Evolutionary conservation across 1,140 invertebrate genomes (phyloP).

Genomic region (Asobara japonica): DNA sequence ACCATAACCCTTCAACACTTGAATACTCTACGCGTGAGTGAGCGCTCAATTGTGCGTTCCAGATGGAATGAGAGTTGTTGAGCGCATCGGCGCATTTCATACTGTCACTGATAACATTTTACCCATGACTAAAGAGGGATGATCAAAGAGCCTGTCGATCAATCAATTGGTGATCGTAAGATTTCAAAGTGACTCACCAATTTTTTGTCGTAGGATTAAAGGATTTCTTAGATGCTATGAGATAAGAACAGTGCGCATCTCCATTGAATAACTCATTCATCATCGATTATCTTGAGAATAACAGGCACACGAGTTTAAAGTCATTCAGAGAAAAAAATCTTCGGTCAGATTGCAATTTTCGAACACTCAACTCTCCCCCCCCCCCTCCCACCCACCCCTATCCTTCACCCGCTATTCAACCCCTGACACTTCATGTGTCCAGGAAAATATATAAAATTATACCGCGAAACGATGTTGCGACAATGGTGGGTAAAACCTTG

Average conservation of each 20-base stretch:
- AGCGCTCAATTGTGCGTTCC: constrained; percentile 24
- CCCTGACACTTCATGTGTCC: not conserved
- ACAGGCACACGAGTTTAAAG: not conserved
- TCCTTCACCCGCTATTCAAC: not conserved
- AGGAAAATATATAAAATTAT: not conserved
- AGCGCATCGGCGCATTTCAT: not conserved
- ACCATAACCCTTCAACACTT: constrained; percentile 29
- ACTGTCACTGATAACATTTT: constrained; percentile 14
- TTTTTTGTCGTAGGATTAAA: not conserved
- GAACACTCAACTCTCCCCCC: not conserved
- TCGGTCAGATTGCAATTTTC: too few relatives aligned
- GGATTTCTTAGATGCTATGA: not conserved
- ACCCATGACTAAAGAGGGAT: not conserved
- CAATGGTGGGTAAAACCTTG: not conserved
- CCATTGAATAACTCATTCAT: not conserved
- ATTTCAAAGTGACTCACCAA: not conserved
- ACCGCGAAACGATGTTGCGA: not conserved
- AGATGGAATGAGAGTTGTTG: constrained; percentile 3
- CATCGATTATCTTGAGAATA: not conserved
- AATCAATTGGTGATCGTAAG: not conserved
- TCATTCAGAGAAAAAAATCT: too few relatives aligned
- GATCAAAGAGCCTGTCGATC: not conserved
- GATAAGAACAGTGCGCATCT: not conserved
- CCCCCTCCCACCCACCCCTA: not conserved
- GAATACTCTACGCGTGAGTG: constrained; percentile 13